phyloP scores from a whole-genome alignment of 2,113 vertebrate genomes.

The Anoplopoma fimbria region DNA sequence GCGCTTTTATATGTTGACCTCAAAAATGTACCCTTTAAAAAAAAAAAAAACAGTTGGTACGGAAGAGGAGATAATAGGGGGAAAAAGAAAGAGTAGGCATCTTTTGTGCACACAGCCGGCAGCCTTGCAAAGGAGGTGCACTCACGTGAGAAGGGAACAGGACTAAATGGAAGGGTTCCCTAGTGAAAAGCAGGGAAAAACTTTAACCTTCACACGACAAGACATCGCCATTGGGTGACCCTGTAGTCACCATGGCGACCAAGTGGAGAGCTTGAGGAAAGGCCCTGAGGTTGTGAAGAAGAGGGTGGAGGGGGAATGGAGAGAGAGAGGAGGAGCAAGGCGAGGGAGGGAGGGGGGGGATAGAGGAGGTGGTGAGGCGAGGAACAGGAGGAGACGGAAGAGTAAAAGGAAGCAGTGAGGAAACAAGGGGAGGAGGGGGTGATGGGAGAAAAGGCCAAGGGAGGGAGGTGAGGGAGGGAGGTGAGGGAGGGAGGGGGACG shows the following conservation, averaged over 20 bases:
- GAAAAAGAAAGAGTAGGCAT: conserved; percentile 34
- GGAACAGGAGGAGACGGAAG: conserved; percentile 36
- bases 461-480: conserved; percentile 12
- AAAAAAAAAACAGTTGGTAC: conserved; percentile 24
- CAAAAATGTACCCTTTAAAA: conserved; percentile 31
- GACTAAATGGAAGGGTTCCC: conserved; percentile 27
- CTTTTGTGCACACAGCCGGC: conserved; percentile 45
- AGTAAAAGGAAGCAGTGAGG: conserved; percentile 45
- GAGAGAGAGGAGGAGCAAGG: conserved; percentile 27
- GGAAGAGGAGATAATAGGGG: not conserved
- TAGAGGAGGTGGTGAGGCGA: conserved; percentile 7
- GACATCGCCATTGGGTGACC: conserved; percentile 60
- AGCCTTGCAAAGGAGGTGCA: conserved; percentile 9
- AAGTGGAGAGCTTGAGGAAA: conserved; percentile 75
- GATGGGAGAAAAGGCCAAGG: conserved; percentile 19
- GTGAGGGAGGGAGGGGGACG: not conserved
- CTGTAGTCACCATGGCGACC: conserved; percentile 82
- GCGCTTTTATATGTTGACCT: conserved; percentile 48
- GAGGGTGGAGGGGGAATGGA: conserved; percentile 44
- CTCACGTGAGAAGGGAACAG: conserved; percentile 15
- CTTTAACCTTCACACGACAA: conserved; percentile 82
- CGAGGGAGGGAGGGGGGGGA: not conserved
- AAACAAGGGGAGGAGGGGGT: conserved; percentile 36
- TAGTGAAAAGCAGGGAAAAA: conserved; percentile 64
- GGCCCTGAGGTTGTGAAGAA: conserved; percentile 66